Conservation (phyloP, 2,113 vertebrate species). For the Phylloscopus whistleri region DNA sequence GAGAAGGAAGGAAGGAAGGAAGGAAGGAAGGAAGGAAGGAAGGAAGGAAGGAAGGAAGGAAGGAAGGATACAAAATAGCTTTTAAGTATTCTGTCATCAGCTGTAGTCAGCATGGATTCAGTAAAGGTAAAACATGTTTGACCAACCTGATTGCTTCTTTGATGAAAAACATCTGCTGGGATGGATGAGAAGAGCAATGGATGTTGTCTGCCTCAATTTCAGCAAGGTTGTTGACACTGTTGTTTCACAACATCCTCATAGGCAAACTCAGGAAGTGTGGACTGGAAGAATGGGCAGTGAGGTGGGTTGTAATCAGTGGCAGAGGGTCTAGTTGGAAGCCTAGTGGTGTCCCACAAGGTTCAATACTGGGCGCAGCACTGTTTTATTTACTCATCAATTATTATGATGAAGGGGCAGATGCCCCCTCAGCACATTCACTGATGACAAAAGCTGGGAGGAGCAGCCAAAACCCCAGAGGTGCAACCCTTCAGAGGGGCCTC, state of each 20-base stretch:
- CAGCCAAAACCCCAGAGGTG: not conserved
- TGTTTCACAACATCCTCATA: not conserved
- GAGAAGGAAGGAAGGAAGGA: too few relatives aligned
- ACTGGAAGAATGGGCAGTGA: not conserved
- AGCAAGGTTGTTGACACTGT: too few relatives aligned
- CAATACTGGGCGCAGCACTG: not conserved
- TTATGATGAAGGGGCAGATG: not conserved
- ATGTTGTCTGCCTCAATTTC: too few relatives aligned
- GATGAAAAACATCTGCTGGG: not conserved
- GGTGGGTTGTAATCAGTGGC: not conserved
- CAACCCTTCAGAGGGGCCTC: not conserved
- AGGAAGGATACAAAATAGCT: not conserved
- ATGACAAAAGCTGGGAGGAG: not conserved
- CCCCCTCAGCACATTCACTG: not conserved
- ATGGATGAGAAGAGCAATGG: not conserved
- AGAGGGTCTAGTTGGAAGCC: not conserved
- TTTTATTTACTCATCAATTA: not conserved
- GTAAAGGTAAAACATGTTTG: not conserved
- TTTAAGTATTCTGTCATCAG: not conserved
- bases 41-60: not conserved
- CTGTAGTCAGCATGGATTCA: not conserved
- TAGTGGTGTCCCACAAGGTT: not conserved
- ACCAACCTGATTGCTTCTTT: not conserved
- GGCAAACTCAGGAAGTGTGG: not conserved
- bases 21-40: too few relatives aligned